Evolutionary conservation across 2,797 vertebrate genomes (phyloP), one percentile per base, ranked within the genome.

Genomic region (Spea hammondii): DNA sequence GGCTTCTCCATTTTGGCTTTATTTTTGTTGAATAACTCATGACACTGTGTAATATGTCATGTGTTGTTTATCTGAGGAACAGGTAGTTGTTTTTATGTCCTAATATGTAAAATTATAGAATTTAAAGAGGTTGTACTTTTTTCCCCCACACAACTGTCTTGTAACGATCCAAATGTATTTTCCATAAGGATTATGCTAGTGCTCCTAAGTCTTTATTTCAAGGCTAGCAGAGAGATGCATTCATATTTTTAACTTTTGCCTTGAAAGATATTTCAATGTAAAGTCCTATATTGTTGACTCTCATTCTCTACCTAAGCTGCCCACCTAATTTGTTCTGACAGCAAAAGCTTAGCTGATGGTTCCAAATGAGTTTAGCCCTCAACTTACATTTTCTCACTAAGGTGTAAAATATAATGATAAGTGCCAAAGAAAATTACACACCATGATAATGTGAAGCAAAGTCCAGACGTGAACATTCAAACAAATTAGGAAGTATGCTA

Each of bases 341-440:
- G 72, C 14, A 70, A 64, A 68, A 74, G 67, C 78, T 46, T 65
- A 74, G 72, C 66, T 65, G 78, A 79, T 79, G 44, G 54, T 74
- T 74, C 48, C 17, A 79, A 79, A 74, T 79, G 78, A 72, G 49
- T 57, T 74, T 70, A 74, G 32, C 78, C 66, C 72, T 74, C 72
- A 74, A 64, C 72, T 74, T 51, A 70, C 54, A 74, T 74, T 74
- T 74, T 79, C 72, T 74, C 78, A 79, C 66, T 65, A 79, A 79
- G 66, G 78, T 79, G 78, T 79, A 79, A 74, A 79, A 74, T n/a
- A n/a, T n/a, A n/a, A n/a, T n/a, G n/a, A 65, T 57, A 65, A 50
- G 57, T 65, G 78, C 72, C 78, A 79, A 74, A 74, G 54, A 69
- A 79, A 79, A 75, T 79, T 53, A 79, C 60, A 79, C 53, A 74